phyloP scores from a whole-genome alignment of 2,888 invertebrate genomes.

The Linnaemya tessellans region DNA sequence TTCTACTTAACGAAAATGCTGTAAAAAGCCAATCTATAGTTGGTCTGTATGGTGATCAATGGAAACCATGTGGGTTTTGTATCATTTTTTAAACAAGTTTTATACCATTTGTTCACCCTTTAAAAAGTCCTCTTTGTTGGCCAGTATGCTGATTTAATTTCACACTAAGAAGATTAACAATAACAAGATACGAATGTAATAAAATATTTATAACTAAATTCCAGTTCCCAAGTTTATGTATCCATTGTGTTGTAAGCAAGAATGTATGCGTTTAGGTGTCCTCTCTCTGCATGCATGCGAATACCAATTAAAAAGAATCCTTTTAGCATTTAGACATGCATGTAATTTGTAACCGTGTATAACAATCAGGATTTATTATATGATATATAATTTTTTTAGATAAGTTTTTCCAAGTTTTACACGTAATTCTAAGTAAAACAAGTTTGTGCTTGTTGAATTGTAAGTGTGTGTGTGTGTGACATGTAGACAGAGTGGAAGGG shows the following conservation, averaged over 20 bases:
- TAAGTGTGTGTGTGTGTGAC: not conserved
- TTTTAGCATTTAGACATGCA: conserved; percentile 62
- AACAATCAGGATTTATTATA: conserved; percentile 53
- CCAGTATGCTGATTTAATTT: conserved; percentile 49
- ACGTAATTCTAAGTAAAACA: conserved; percentile 19
- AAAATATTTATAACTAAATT: not conserved
- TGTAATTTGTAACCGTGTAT: conserved; percentile 63
- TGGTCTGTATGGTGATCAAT: too few relatives aligned
- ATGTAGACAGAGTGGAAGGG: too few relatives aligned
- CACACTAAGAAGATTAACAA: conserved; percentile 44
- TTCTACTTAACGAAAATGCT: too few relatives aligned
- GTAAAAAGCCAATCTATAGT: too few relatives aligned
- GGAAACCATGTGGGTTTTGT: too few relatives aligned
- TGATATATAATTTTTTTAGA: not conserved
- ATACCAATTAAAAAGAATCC: conserved; percentile 60
- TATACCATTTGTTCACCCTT: too few relatives aligned
- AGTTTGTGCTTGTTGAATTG: not conserved
- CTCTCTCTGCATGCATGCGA: conserved; percentile 26
- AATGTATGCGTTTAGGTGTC: conserved; percentile 13
- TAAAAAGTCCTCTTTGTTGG: not conserved
- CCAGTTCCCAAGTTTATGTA: not conserved
- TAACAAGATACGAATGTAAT: conserved; percentile 5
- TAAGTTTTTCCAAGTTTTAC: not conserved
- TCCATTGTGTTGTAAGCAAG: not conserved
- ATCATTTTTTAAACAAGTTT: too few relatives aligned